Base-by-base conservation (phyloP, 2,113 vertebrate genomes). In the Petrocephalus microphthalmus region DNA sequence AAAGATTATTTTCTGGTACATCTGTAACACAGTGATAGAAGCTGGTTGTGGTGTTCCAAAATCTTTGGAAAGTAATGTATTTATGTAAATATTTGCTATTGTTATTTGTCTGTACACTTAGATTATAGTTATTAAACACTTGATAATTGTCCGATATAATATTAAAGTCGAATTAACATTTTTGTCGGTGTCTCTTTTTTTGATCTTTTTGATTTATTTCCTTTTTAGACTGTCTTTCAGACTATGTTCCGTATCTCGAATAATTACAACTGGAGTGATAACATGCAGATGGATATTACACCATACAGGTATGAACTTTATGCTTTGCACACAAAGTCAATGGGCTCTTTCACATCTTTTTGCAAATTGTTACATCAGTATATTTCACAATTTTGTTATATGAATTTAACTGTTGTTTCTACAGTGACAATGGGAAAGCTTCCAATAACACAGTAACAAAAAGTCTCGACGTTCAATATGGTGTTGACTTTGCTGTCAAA, bases 381-480 rank as follows among this genome's bases (percentile, higher is more conserved):
- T 86, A 45, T 57, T 33, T n/a, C 45, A 42, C 2, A 37, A 37
- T n/a, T 10, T 74, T 22, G 74, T 47, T 42, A 45, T 5, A 13
- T 83, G 42, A 2, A 83, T 4, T 6, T 37, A 5, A 25, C n/a
- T 64, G 57, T 64, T 74, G 67, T 74, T 37, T 88, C 52, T 90
- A 86, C 90, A 95, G 95, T 89, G 93, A 94, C n/a, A 96, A 95
- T 47, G 33, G 88, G 87, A 93, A 94, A 89, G 54, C 71, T 60
- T 93, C 83, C 33, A 51, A 0, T 1, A 56, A 2, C 53, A 86
- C 25, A 17, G 0, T 90, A 85, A 93, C 87, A 88, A 93, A 90
- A 88, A 71, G 0, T 47, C 88, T 95, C 5, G 90, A 90, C 0
- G 94, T 95, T 2, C 92, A 94, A 52, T 93, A 88, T 91, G 88